Evolutionary conservation across 2,797 vertebrate species (phyloP).

Genomic region (Columba guinea): DNA sequence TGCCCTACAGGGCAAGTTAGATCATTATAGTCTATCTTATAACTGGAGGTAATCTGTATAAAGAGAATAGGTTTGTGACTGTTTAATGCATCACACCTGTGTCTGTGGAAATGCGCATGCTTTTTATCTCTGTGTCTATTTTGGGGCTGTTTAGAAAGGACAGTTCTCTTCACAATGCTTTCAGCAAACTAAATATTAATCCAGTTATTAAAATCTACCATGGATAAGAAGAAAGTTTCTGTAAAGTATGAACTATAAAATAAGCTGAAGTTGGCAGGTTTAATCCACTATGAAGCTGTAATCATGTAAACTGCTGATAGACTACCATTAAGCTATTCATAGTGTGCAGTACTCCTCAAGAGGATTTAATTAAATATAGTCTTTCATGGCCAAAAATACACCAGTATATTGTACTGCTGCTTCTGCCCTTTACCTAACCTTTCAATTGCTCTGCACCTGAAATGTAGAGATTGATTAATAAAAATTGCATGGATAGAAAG

Average conservation of each 20-base stretch:
- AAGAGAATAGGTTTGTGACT: neutral
- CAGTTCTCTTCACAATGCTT: neutral
- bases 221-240: slow-evolving; percentile 1
- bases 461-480: neutral
- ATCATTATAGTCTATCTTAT: neutral
- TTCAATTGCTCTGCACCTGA: neutral
- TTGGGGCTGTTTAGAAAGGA: neutral
- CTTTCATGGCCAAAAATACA: neutral
- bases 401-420: neutral
- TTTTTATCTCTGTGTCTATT: neutral
- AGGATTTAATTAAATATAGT: neutral
- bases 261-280: neutral
- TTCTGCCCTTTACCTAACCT: neutral
- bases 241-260: neutral
- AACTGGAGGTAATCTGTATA: neutral
- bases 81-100: neutral
- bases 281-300: slow-evolving; percentile 23
- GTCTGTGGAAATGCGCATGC: neutral
- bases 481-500: neutral
- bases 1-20: neutral
- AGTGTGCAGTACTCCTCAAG: neutral
- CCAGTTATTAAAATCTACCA: neutral
- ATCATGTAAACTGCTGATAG: neutral
- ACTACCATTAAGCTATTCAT: neutral
- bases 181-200: slow-evolving; percentile 30